phyloP scores from a whole-genome alignment of 37 sponge, comb jelly and placozoan species.

The Agelas oroides region DNA sequence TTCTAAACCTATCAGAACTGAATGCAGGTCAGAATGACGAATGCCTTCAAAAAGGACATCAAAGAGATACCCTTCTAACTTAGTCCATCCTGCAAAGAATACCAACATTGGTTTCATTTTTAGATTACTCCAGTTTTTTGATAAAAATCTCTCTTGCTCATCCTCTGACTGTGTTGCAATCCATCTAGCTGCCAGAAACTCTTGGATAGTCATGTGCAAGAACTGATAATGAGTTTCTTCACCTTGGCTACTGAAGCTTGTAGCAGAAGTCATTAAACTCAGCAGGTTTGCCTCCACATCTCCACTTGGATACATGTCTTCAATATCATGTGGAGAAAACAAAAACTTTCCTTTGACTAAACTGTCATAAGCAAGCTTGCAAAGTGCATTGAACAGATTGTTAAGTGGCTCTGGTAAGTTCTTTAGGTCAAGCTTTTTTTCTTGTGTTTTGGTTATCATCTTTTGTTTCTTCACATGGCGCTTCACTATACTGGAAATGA shows the following conservation, averaged over 20 bases:
- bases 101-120: too few species aligned
- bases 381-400: background rate
- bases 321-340: background rate
- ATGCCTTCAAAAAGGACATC: too few species aligned
- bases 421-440: background rate
- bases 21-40: too few species aligned
- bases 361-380: background rate
- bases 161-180: too few species aligned
- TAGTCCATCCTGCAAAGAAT: too few species aligned
- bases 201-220: background rate
- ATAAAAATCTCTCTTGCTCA: too few species aligned
- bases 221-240: background rate
- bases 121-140: too few species aligned
- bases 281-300: background rate
- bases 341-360: background rate
- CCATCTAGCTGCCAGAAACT: constrained; percentile 8
- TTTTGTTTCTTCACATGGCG: background rate
- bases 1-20: too few species aligned
- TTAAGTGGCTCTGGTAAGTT: background rate
- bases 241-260: background rate
- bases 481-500: background rate
- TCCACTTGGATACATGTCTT: too few species aligned
- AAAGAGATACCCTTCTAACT: too few species aligned
- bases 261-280: background rate
- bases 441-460: background rate